Evolutionary conservation across 2,888 invertebrate species (phyloP), one percentile per base, ranked within the genome.

Genomic region (Hydropsyche betteni): DNA sequence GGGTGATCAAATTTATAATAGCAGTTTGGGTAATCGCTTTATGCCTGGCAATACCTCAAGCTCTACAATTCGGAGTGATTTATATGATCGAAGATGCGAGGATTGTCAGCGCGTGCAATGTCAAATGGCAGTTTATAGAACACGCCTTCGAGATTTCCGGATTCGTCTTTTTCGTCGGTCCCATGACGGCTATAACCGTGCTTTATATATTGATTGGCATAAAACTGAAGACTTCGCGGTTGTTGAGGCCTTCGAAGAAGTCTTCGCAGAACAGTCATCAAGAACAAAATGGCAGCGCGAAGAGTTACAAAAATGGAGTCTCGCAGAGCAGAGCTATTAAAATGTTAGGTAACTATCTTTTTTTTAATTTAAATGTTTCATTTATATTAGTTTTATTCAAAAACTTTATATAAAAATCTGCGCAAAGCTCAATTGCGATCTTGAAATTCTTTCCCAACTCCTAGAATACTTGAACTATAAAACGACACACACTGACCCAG

Each of bases 131-230:
- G 8, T 86, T 89, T 8, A 86, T 90, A 58, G 90, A 90, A 76
- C 91, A 93, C 85, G 91, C 92, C 79, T 94, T 95, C 82, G 92
- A 93, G 82, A 90, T 94, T 81, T 94, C 95, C 12, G 91, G 92
- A 81, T 90, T 93, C 82, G 85, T 95, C 81, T 95, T 96, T 85
- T 96, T 96, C 83, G 90, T 94, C 53, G 90, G 92, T 61, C 96
- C 96, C 1, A 95, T 96, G 94, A 93, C 93, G 50, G 88, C 95
- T 77, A 95, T 96, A 82, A 91, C 92, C 50, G 92, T 94, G 79
- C 86, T 96, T 78, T 96, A 96, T 82, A 89, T 93, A 74, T 86
- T 93, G 80, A 93, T 94, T 81, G 94, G 92, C 0, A 84, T 93
- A 64, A 93, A 92, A 82, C 85, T 94, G 79, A 88, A 91, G 74